Percentiles rank a stretch among this genome's conserved stretches.
These are phyloP conservation scores for Podarcis cretensis DNA, from an alignment of 2,113 vertebrate species.

Conservation along the genomic window DNA sequence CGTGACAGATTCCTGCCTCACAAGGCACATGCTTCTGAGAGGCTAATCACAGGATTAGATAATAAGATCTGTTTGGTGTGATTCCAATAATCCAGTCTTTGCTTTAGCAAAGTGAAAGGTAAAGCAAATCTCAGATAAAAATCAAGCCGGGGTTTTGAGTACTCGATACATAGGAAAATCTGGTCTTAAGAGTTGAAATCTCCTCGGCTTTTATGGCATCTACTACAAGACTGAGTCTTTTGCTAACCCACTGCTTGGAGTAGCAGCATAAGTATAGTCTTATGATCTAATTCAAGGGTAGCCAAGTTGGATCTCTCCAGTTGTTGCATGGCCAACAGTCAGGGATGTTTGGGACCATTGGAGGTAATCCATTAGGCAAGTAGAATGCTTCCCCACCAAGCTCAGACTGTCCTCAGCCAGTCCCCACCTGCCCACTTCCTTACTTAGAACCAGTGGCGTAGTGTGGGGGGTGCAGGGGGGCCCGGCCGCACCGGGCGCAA, in stretches of 20 bases:
- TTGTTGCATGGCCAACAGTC: too few relatives aligned
- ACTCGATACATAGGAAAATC: background rate
- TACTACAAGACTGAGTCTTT: background rate
- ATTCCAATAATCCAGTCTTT: background rate
- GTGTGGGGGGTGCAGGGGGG: too few relatives aligned
- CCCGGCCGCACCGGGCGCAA: too few relatives aligned
- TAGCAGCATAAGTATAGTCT: background rate
- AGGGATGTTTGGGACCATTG: too few relatives aligned
- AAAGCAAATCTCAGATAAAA: background rate
- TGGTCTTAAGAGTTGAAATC: background rate
- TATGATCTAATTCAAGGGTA: background rate
- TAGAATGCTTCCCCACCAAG: too few relatives aligned
- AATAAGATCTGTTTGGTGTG: background rate
- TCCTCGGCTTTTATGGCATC: background rate
- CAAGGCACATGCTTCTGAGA: background rate
- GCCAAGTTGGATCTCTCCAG: too few relatives aligned
- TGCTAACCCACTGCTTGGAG: background rate
- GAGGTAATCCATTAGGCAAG: too few relatives aligned
- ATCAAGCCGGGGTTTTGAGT: background rate
- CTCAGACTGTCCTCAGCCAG: too few relatives aligned
- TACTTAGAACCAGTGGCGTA: too few relatives aligned
- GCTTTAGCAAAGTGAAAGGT: background rate
- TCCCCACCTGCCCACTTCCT: too few relatives aligned
- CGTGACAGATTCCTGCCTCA: background rate
- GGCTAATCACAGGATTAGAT: background rate